phyloP scores from a whole-genome alignment of 2,797 vertebrate species.

The Mus spretus region DNA sequence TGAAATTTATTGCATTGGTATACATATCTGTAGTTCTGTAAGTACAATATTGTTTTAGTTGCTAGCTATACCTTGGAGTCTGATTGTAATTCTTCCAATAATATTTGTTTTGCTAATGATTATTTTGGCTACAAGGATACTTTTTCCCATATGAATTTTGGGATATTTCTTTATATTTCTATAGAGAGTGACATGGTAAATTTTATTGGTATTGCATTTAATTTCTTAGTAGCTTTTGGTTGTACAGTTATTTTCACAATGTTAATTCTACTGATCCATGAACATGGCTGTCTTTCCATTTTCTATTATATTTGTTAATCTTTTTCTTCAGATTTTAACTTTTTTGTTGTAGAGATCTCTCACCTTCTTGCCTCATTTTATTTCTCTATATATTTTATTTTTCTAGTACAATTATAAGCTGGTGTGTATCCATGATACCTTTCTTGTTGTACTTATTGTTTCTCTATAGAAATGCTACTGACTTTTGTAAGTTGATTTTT shows the following conservation, averaged over 20 bases:
- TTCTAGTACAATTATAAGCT: neutral
- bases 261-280: neutral
- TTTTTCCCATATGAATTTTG: neutral
- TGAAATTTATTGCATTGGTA: neutral
- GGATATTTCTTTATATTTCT: neutral
- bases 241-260: neutral
- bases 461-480: no score
- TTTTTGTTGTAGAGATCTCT: neutral
- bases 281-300: neutral
- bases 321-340: neutral
- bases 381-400: neutral
- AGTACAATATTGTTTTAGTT: neutral
- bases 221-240: neutral
- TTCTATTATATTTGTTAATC: neutral
- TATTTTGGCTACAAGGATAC: neutral
- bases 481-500: neutral
- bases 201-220: neutral
- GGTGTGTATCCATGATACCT: neutral
- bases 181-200: neutral
- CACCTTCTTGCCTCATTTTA: neutral
- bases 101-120: neutral
- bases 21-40: neutral
- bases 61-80: neutral
- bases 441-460: neutral
- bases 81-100: no score